Conservation (phyloP, 1,140 invertebrate genomes). For the Aphelenchoides avenae region DNA sequence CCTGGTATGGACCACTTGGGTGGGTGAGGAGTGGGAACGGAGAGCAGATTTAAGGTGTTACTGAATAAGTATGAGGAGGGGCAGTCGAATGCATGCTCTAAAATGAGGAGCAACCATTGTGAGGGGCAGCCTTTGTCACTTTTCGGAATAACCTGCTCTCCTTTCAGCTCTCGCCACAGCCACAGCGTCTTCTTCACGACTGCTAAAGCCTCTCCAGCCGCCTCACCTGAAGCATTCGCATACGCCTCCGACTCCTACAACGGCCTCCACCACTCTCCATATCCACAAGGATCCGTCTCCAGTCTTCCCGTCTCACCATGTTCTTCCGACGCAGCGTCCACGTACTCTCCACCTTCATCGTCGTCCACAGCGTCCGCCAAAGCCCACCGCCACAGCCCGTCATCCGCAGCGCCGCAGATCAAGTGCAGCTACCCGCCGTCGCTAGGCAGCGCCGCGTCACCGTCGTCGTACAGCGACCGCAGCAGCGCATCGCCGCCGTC, state of each 20-base stretch:
- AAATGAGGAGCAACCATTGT: neutral
- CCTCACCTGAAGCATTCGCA: constrained; percentile 2
- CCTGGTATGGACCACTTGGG: too few species aligned
- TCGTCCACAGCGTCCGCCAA: too few species aligned
- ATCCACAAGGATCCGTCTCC: neutral
- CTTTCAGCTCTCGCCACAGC: constrained; percentile 7
- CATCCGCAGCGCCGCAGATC: constrained; percentile 1
- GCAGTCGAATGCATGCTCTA: too few species aligned
- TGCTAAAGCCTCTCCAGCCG: neutral
- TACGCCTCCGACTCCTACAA: constrained; percentile 6
- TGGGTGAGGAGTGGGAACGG: too few species aligned
- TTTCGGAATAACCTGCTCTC: neutral
- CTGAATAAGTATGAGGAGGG: neutral
- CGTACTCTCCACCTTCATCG: constrained; percentile 8
- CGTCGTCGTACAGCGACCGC: neutral
- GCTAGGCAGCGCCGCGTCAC: neutral
- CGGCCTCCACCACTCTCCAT: too few species aligned
- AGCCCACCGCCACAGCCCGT: too few species aligned
- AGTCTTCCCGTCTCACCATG: constrained; percentile 13
- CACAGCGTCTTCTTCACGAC: constrained; percentile 14
- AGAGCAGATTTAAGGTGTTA: neutral
- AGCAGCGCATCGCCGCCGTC: neutral
- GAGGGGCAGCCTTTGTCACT: neutral
- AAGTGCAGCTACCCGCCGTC: neutral
- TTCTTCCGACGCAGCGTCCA: neutral